Conservation (phyloP, 2,888 invertebrate genomes). For the Himalopsyche japonica region DNA sequence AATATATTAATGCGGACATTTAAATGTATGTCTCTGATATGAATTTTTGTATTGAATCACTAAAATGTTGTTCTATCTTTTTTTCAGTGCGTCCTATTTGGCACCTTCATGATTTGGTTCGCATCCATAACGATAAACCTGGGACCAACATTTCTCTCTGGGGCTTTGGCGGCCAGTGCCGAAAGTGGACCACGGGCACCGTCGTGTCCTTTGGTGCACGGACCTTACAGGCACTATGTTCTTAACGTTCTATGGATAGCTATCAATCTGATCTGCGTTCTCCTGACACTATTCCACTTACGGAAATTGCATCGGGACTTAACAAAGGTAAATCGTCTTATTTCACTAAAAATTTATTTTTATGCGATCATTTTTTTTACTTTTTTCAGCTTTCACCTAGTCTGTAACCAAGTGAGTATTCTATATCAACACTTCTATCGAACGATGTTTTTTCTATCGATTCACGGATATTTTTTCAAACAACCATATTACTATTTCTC, state of each 20-base stretch:
- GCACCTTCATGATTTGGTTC: conserved; percentile 93
- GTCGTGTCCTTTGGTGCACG: conserved; percentile 83
- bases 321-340: conserved; percentile 60
- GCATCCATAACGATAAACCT: conserved; percentile 88
- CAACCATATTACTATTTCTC: too few species aligned
- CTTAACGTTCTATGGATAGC: conserved; percentile 89
- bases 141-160: conserved; percentile 83
- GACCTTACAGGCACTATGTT: conserved; percentile 86
- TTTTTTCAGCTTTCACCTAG: too few species aligned
- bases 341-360: not conserved
- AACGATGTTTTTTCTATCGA: too few species aligned
- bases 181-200: conserved; percentile 77
- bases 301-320: conserved; percentile 79
- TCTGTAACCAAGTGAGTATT: too few species aligned
- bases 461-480: too few species aligned
- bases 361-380: not conserved
- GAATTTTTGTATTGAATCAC: too few species aligned
- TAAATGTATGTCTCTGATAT: too few species aligned
- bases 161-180: conserved; percentile 80
- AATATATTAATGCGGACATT: too few species aligned
- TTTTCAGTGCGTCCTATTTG: conserved; percentile 83
- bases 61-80: not conserved
- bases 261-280: conserved; percentile 83
- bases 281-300: conserved; percentile 81
- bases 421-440: too few species aligned